A percentile compares a stretch with the other conserved stretches of the same genome.
These are phyloP conservation scores for Ptilorrhoa leucosticta DNA, from an alignment of 2,113 vertebrate genomes.

Conservation along the genomic window DNA sequence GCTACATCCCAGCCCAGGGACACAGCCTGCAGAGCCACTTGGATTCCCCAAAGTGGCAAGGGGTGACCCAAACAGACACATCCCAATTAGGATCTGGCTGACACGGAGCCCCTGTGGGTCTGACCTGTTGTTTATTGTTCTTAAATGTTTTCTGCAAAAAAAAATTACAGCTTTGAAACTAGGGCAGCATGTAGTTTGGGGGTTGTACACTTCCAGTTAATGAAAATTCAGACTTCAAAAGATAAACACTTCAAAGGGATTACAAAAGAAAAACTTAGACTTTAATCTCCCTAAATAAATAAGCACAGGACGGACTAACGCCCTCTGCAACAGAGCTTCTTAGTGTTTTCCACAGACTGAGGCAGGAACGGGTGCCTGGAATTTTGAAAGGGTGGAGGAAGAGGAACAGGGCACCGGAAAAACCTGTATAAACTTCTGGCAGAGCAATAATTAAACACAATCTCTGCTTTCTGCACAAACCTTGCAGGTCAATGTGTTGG, in stretches of 20 bases:
- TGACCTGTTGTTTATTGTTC: background rate
- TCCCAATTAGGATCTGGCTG: background rate
- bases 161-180: constrained; percentile 12
- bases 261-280: constrained; percentile 33
- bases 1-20: background rate
- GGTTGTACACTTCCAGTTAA: constrained; percentile 27
- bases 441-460: background rate
- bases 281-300: constrained; percentile 63
- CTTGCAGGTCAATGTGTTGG: background rate
- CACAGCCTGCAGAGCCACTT: background rate
- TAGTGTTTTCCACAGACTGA: background rate
- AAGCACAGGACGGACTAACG: background rate
- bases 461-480: background rate
- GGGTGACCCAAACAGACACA: background rate
- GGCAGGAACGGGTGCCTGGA: background rate
- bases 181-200: background rate
- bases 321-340: background rate
- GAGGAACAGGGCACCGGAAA: background rate
- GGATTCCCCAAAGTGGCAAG: background rate
- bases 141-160: background rate
- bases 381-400: background rate
- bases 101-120: background rate
- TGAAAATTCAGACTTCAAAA: constrained; percentile 57
- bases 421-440: background rate
- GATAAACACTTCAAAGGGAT: constrained; percentile 60